Conservation (phyloP, 2,888 invertebrate species). For the Lycaena phlaeas region DNA sequence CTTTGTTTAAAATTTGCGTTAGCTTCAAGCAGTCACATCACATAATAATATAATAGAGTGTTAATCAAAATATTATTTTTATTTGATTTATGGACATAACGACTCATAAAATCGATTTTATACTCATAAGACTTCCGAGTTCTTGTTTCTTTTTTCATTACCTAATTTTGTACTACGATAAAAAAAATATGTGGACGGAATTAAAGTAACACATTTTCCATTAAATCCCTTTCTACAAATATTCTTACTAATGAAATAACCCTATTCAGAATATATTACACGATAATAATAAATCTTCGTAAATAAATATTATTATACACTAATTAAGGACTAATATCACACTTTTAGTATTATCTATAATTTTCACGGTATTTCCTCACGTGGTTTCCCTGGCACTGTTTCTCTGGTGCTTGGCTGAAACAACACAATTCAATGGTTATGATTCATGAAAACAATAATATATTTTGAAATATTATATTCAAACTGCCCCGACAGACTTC, state of each 20-base stretch:
- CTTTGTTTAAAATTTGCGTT: too few species aligned
- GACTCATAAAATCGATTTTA: too few species aligned
- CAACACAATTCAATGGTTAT: constrained; percentile 29
- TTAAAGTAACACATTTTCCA: background rate
- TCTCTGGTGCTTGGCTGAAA: constrained; percentile 66
- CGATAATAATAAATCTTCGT: constrained; percentile 11
- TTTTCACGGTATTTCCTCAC: constrained; percentile 27
- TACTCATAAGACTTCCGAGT: too few species aligned
- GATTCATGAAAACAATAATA: background rate
- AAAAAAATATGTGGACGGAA: background rate
- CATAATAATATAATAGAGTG: too few species aligned
- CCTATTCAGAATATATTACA: constrained; percentile 1
- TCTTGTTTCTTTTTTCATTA: too few species aligned
- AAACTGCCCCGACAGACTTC: too few species aligned
- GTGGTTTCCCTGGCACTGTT: constrained; percentile 59
- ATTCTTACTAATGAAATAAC: background rate
- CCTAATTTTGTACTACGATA: background rate
- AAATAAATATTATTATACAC: constrained; percentile 58
- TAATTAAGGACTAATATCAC: constrained; percentile 60
- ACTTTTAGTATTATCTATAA: constrained; percentile 30
- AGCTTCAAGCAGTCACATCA: too few species aligned
- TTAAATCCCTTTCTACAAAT: background rate
- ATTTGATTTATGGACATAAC: too few species aligned
- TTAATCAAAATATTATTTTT: too few species aligned
- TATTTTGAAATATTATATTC: too few species aligned